Base-by-base conservation (phyloP, 2,888 invertebrate species). In the Tanaodytes sp. region DNA sequence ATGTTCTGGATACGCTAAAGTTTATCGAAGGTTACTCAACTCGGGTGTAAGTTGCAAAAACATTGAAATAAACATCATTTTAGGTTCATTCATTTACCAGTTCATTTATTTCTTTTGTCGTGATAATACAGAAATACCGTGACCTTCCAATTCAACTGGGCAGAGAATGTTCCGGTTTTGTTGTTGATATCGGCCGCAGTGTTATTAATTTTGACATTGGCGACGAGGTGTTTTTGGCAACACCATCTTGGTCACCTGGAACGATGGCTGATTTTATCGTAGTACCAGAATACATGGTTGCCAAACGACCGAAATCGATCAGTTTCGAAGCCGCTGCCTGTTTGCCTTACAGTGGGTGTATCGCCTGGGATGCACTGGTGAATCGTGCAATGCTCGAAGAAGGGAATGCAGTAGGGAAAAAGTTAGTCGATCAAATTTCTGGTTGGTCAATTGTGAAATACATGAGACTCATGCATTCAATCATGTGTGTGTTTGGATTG, bases 111-210 rank as follows among this genome's bases (percentile, higher is more conserved):
- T 27, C 9, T 14, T n/a, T 19, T 18, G 20, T 40, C 1, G 2
- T 2, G 11, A 16, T 39, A 18, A 42, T 20, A 82, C 73, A 85
- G 83, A 84, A 80, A 69, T 79, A 83, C 45, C 82, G 83, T 37
- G 86, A 86, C 67, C 80, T 88, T 68, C 90, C 90, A 12, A 85
- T 90, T 45, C 87, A 87, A 40, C 80, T 91, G 30, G 91, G 91
- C 0, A 86, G 91, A 71, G 90, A 89, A 78, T 90, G 90, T 78
- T 85, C 89, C 8, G 91, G 91, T 23, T 80, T 90, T 33, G 86
- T 91, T 8, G 85, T 88, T 16, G 90, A 89, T 71, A 86, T 90
- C 39, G 91, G 91, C n/a, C 85, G 84, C 68, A 85, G 85, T 71
- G 90, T 90, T 5, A 85, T 84, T 18, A 84, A 87, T 63, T 86